Evolutionary conservation across 2,888 invertebrate genomes (phyloP).

Genomic region (Pterobdella sp.): DNA sequence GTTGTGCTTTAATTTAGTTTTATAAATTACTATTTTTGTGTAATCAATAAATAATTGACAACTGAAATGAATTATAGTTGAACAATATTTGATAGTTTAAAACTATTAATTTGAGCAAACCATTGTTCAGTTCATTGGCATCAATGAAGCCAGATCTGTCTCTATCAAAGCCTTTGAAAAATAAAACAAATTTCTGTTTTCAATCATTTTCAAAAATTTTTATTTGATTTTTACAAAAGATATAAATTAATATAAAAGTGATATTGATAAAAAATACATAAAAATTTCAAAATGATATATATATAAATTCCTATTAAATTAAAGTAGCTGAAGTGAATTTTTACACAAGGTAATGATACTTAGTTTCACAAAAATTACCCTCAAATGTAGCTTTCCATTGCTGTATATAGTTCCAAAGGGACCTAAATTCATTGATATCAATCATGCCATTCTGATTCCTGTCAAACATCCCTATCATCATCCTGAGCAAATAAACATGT

Average conservation of each 20-base stretch:
- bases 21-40: too few relatives aligned
- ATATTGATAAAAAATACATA: not conserved
- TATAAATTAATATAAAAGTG: not conserved
- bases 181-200: not conserved
- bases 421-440: constrained; percentile 49
- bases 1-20: too few relatives aligned
- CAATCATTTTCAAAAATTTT: too few relatives aligned
- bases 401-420: constrained; percentile 51
- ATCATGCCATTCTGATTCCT: constrained; percentile 47
- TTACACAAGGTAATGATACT: too few relatives aligned
- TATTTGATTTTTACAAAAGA: too few relatives aligned
- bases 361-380: not conserved
- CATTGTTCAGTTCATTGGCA: constrained; percentile 46
- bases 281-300: not conserved
- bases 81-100: not conserved
- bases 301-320: too few relatives aligned
- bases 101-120: constrained; percentile 41
- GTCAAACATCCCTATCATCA: constrained; percentile 49
- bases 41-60: not conserved
- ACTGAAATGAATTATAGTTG: not conserved
- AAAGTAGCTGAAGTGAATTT: too few relatives aligned
- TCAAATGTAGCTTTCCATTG: constrained; percentile 52
- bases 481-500: not conserved
- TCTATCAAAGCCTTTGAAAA: constrained; percentile 42
- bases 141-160: constrained; percentile 52